These are phyloP conservation scores for Sandelia bainsii DNA, from an alignment of 2,797 vertebrate genomes.

Conservation along the genomic window DNA sequence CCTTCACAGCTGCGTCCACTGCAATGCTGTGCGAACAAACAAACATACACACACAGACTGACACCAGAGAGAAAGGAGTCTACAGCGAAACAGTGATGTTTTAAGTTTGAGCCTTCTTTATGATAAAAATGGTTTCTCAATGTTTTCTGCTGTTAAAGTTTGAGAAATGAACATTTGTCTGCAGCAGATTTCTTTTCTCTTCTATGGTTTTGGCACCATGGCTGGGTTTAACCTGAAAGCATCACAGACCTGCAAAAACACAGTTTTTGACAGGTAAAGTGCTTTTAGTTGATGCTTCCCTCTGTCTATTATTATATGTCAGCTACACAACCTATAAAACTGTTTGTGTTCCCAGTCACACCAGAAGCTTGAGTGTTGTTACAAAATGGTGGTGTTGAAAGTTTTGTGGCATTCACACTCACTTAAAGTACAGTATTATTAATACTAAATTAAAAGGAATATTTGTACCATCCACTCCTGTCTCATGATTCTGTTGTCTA, in stretches of 20 bases:
- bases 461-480: too few relatives aligned
- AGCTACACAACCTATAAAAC: not conserved
- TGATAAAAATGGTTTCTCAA: constrained; percentile 1
- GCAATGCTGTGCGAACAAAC: constrained; percentile 15
- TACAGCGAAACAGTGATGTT: not conserved
- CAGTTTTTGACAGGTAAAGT: not conserved
- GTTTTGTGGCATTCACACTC: not conserved
- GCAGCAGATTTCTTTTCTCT: not conserved
- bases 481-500: too few relatives aligned
- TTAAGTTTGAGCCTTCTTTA: constrained; percentile 1
- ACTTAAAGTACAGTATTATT: too few relatives aligned
- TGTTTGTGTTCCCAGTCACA: not conserved
- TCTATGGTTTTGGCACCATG: not conserved
- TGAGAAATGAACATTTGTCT: not conserved
- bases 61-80: not conserved
- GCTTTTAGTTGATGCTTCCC: not conserved
- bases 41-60: constrained; percentile 30
- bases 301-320: not conserved
- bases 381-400: not conserved
- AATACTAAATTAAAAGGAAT: too few relatives aligned
- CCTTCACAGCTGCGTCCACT: constrained; percentile 68
- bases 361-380: not conserved
- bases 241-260: not conserved
- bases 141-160: not conserved
- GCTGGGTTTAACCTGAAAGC: too few relatives aligned